phyloP scores from a whole-genome alignment of 2,888 invertebrate genomes.

The Hyalella azteca region DNA sequence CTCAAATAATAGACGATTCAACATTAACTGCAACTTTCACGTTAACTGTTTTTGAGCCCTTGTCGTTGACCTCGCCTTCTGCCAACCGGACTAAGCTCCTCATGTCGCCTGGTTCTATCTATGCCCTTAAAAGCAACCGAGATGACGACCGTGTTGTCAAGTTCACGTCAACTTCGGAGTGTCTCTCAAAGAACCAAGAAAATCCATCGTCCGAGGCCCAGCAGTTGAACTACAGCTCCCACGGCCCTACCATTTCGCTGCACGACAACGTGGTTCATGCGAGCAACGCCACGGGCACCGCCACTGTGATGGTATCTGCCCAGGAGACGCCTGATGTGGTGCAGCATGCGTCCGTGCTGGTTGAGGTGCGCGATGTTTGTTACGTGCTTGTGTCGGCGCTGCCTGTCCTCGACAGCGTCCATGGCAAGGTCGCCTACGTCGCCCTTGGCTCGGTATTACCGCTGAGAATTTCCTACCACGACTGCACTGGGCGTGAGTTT shows the following conservation, averaged over 20 bases:
- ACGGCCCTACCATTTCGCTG: not conserved
- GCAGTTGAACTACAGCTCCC: not conserved
- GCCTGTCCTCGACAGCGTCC: not conserved
- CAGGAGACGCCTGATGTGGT: conserved; percentile 46
- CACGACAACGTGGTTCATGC: conserved; percentile 38
- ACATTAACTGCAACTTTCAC: not conserved
- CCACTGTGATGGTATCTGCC: conserved; percentile 49
- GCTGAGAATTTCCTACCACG: conserved; percentile 49
- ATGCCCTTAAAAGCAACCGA: conserved; percentile 51
- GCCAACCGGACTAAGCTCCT: conserved; percentile 41
- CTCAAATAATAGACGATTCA: not conserved
- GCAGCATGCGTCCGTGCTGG: conserved; percentile 46
- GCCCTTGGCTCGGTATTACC: conserved; percentile 43
- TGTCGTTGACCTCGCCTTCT: conserved; percentile 43
- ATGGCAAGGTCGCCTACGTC: not conserved
- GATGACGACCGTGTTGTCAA: not conserved
- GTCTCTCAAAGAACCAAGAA: not conserved
- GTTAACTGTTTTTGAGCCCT: conserved; percentile 48
- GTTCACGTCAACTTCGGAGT: not conserved
- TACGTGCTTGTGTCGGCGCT: not conserved
- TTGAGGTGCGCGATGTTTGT: conserved; percentile 43
- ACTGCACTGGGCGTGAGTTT: conserved; percentile 51
- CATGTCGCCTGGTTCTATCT: conserved; percentile 46
- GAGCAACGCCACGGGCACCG: conserved; percentile 43
- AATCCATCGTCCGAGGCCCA: not conserved